phyloP scores from a whole-genome alignment of 92 coral and sea anemone genomes.

The Parazoanthus darwini region DNA sequence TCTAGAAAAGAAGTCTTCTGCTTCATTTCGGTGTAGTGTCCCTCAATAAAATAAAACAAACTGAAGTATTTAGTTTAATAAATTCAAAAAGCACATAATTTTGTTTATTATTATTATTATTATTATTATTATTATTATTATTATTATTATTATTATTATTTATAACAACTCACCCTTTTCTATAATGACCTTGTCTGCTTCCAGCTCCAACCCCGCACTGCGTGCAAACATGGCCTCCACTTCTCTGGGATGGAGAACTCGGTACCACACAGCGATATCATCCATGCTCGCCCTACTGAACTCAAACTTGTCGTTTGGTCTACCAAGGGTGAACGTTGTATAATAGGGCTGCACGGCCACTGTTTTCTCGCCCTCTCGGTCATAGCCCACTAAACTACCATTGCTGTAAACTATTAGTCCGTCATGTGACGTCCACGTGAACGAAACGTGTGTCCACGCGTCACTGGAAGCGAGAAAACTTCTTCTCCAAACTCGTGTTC shows the following conservation, averaged over 20 bases:
- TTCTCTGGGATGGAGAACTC: slow-evolving; percentile 73
- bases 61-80: neutral
- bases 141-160: neutral
- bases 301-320: slow-evolving; percentile 59
- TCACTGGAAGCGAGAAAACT: slow-evolving; percentile 81
- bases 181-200: slow-evolving; percentile 40
- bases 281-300: slow-evolving; percentile 78
- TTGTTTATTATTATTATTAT: neutral
- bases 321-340: slow-evolving; percentile 65
- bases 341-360: slow-evolving; percentile 52
- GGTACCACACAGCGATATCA: slow-evolving; percentile 90
- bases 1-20: neutral
- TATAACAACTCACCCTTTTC: slow-evolving; percentile 63
- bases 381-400: slow-evolving; percentile 72
- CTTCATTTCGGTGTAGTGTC: neutral
- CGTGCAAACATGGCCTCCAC: slow-evolving; percentile 79
- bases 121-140: no score
- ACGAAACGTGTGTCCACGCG: slow-evolving; percentile 84
- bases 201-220: slow-evolving; percentile 57
- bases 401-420: slow-evolving; percentile 83
- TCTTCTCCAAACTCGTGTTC: slow-evolving; percentile 83
- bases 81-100: neutral
- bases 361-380: slow-evolving; percentile 52
- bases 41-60: no score
- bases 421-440: slow-evolving; percentile 88